Percentiles rank a stretch among this genome's conserved stretches.
Conservation (phyloP, 2,797 vertebrate species). For the Parotocinclus haroldoi region DNA sequence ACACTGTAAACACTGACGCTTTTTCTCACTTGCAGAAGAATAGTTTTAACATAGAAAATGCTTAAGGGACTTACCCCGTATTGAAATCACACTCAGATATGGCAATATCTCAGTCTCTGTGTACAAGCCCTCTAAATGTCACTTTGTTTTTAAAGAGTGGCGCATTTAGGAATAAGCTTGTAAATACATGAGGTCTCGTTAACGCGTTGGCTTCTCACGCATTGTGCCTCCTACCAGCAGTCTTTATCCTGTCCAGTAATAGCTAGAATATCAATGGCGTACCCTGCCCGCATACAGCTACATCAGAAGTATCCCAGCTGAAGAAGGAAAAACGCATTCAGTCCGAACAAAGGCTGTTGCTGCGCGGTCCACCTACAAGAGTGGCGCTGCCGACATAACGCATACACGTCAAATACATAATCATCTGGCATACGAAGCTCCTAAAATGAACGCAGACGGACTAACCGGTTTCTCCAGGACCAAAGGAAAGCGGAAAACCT, state of each 20-base stretch:
- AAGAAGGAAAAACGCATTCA: conserved; percentile 8
- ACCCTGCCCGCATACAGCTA: background rate
- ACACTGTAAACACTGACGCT: conserved; percentile 21
- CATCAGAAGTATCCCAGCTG: conserved; percentile 25
- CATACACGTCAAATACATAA: conserved; percentile 35
- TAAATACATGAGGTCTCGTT: background rate
- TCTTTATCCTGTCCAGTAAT: conserved; percentile 5
- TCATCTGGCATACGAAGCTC: conserved; percentile 21
- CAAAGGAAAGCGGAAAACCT: conserved; percentile 49
- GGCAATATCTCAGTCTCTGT: too few species aligned
- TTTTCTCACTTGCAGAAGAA: background rate
- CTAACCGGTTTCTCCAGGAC: conserved; percentile 44
- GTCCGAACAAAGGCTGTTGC: conserved; percentile 41
- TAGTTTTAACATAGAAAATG: background rate
- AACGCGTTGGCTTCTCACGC: conserved; percentile 41
- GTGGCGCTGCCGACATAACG: conserved; percentile 50
- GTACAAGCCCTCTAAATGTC: conserved; percentile 3
- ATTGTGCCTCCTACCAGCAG: conserved; percentile 18
- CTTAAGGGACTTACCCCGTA: conserved; percentile 4
- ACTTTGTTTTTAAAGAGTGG: background rate
- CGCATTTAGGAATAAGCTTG: background rate
- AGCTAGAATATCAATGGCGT: conserved; percentile 7
- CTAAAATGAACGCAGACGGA: background rate
- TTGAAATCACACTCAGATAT: background rate
- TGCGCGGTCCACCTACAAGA: conserved; percentile 24